A percentile compares a stretch with the other conserved stretches of the same genome.
phyloP scores from a whole-genome alignment of 2,888 invertebrate species.

The Pharmacophagus antenor region DNA sequence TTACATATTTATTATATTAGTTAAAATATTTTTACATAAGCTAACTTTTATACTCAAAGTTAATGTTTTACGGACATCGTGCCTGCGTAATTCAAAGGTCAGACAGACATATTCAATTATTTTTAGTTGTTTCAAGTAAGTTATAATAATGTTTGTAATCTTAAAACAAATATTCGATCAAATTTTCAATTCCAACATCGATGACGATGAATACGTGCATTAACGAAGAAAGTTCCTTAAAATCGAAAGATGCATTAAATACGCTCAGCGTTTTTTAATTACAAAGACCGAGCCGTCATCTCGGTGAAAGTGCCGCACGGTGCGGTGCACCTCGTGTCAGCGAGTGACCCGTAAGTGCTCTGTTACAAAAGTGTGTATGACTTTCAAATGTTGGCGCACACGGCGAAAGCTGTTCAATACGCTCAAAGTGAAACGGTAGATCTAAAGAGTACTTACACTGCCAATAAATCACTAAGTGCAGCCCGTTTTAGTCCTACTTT shows the following conservation, averaged over 20 bases:
- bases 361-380: slow-evolving; percentile 3
- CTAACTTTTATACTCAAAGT: not conserved
- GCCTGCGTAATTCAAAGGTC: too few species aligned
- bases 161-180: too few species aligned
- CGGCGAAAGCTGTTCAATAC: slow-evolving; percentile 1
- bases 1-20: not conserved
- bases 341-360: slow-evolving; percentile 6
- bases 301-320: slow-evolving; percentile 15
- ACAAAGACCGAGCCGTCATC: slow-evolving; percentile 11
- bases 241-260: not conserved
- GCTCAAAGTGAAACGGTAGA: not conserved
- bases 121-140: too few species aligned
- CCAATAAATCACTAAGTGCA: too few species aligned
- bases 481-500: too few species aligned
- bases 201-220: not conserved
- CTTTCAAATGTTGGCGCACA: slow-evolving; percentile 12
- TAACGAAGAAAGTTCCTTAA: not conserved
- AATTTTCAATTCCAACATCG: too few species aligned
- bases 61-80: not conserved
- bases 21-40: not conserved
- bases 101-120: too few species aligned
- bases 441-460: too few species aligned
- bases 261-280: not conserved
- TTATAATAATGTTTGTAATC: too few species aligned
- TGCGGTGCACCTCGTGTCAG: slow-evolving; percentile 1